phyloP scores from a whole-genome alignment of 2,888 invertebrate genomes.

The Protodeltote pygarga region DNA sequence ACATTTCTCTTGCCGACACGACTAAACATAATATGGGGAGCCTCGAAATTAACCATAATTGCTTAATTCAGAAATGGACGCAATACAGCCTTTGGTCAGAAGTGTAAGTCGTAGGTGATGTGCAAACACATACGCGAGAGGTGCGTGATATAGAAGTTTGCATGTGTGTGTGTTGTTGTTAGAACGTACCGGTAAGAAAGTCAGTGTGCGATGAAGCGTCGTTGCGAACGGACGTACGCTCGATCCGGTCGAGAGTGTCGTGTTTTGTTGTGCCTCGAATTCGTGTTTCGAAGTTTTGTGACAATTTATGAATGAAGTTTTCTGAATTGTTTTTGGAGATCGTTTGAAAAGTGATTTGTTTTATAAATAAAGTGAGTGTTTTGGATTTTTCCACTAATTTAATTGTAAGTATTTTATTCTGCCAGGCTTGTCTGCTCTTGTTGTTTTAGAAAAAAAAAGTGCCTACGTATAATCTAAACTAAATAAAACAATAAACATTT shows the following conservation, averaged over 20 bases:
- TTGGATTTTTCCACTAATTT: slow-evolving; percentile 26
- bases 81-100: slow-evolving; percentile 38
- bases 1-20: slow-evolving; percentile 81
- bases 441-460: too few relatives aligned
- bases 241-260: slow-evolving; percentile 23
- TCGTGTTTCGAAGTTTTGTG: slow-evolving; percentile 44
- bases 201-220: slow-evolving; percentile 41
- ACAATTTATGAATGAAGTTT: slow-evolving; percentile 41
- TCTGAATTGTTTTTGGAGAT: slow-evolving; percentile 15
- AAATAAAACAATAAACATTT: too few relatives aligned
- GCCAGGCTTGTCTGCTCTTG: too few relatives aligned
- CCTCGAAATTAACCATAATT: slow-evolving; percentile 86
- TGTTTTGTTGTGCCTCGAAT: slow-evolving; percentile 44
- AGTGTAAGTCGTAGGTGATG: slow-evolving; percentile 43
- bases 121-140: slow-evolving; percentile 3
- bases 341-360: slow-evolving; percentile 17
- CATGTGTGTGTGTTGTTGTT: slow-evolving; percentile 40
- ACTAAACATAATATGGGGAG: slow-evolving; percentile 79
- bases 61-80: slow-evolving; percentile 80
- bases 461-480: too few relatives aligned
- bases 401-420: slow-evolving; percentile 36
- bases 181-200: slow-evolving; percentile 29
- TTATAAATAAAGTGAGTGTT: slow-evolving; percentile 30
- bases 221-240: slow-evolving; percentile 24
- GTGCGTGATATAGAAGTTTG: not conserved